phyloP scores from a whole-genome alignment of 2,797 vertebrate genomes.

The Micrastur ruficollis region DNA sequence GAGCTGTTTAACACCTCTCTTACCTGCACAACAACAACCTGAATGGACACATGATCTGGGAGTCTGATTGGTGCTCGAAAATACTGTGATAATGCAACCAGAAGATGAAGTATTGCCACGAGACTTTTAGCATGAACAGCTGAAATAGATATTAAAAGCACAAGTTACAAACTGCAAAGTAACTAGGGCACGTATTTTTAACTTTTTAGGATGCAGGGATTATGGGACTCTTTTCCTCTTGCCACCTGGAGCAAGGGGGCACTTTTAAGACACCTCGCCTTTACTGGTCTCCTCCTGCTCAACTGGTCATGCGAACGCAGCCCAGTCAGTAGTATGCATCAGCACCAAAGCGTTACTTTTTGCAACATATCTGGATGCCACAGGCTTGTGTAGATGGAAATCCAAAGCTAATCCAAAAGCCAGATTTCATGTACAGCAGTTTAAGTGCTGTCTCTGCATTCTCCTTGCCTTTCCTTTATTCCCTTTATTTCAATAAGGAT shows the following conservation, averaged over 20 bases:
- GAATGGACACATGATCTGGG: conserved; percentile 96
- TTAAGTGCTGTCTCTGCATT: conserved; percentile 13
- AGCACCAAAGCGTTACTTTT: background rate
- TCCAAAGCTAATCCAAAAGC: conserved; percentile 44
- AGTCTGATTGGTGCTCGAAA: conserved; percentile 95
- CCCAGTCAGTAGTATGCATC: background rate
- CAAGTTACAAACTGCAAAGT: conserved; percentile 11
- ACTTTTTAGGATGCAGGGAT: background rate
- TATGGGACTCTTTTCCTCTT: background rate
- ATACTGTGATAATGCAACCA: conserved; percentile 94
- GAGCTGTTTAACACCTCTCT: background rate
- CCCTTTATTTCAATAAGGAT: conserved; percentile 48
- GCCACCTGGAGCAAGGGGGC: background rate
- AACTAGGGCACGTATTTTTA: background rate
- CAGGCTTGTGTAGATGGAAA: conserved; percentile 9
- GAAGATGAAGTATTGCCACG: conserved; percentile 94
- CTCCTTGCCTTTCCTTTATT: conserved; percentile 42
- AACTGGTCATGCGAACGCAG: background rate
- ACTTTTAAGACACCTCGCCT: background rate
- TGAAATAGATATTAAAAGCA: conserved; percentile 69
- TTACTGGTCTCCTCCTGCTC: background rate
- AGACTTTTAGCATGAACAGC: conserved; percentile 96
- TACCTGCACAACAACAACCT: conserved; percentile 98
- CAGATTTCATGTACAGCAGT: background rate
- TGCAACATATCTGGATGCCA: background rate